Percentiles rank a stretch among this genome's conserved stretches.
Evolutionary conservation across 2,113 vertebrate species (phyloP).

Genomic region (Tricholaema leucomelas): DNA sequence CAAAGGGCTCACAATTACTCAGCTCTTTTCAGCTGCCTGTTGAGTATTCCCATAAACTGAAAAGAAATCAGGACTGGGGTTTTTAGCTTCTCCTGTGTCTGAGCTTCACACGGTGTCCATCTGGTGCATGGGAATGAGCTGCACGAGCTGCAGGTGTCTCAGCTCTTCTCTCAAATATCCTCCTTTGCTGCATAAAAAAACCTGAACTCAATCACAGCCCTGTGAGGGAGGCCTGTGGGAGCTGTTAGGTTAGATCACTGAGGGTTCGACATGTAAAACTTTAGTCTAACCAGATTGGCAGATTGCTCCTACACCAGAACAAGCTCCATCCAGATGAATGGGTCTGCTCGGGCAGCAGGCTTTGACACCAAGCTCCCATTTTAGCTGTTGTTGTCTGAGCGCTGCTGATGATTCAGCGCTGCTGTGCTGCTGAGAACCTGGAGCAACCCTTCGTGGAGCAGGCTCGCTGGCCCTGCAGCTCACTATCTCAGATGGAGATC

Average conservation of each 20-base stretch:
- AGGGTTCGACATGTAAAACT: neutral
- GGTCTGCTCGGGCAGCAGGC: neutral
- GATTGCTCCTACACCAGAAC: neutral
- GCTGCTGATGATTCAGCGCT: slow-evolving; percentile 43
- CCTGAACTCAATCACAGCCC: neutral
- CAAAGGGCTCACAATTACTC: slow-evolving; percentile 13
- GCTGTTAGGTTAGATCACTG: neutral
- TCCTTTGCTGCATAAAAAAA: neutral
- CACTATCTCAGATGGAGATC: slow-evolving; percentile 13
- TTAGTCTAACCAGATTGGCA: neutral
- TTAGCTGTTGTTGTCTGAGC: slow-evolving; percentile 13
- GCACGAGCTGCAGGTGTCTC: neutral
- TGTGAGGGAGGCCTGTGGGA: fast-evolving
- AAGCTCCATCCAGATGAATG: neutral
- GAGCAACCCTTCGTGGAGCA: neutral
- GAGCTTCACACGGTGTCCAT: neutral
- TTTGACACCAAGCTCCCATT: neutral
- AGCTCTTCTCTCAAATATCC: neutral
- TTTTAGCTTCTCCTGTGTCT: neutral
- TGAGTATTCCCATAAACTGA: neutral
- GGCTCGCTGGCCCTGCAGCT: neutral
- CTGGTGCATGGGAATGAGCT: neutral
- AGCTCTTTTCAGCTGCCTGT: neutral
- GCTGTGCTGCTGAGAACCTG: neutral
- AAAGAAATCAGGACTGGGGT: neutral